Evolutionary conservation across 2,797 vertebrate genomes (phyloP), one percentile per base, ranked within the genome.

Genomic region (Novumbra hubbsi): DNA sequence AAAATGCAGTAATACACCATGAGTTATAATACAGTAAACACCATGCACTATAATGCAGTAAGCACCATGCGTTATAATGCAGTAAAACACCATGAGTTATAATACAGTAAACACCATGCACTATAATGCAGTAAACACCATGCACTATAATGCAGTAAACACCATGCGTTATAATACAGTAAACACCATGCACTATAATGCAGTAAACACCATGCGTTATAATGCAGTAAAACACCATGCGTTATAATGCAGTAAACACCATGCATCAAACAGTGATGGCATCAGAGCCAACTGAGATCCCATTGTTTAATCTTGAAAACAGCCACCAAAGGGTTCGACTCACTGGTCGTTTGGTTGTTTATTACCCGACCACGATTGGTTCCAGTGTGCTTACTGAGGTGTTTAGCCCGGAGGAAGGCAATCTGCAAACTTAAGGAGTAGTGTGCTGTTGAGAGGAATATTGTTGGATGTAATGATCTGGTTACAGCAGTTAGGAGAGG

Each of bases 261-360:
- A 60, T 0, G 76, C 45, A 52, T 11, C 49, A 70, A 17, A 68
- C 50, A 73, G 62, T 65, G 63, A 30, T 63, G 15, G 64, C 50
- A 75, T 52, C 65, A 65, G n/a, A 16, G 67, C 27, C 16, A 27
- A 64, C 38, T 14, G 49, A 24, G 3, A 64, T 0, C 60, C 55
- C 68, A 57, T 66, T 71, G 27, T 17, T 73, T 68, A 75, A 38
- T 75, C 77, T 71, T 80, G 76, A 82, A 55, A 19, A 81, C 69
- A 34, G 19, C 67, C 38, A 11, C 5, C 32, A 16, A 27, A 38
- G 45, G 27, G 62, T 41, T 32, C 4, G 38, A 62, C 69, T 64
- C 17, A 16, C 66, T 17, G 19, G 52, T 21, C 4, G 27, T 30
- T 48, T 19, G 71, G 21, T 60, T 19, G 5, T 38, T 5, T 17